phyloP scores from a whole-genome alignment of 2,888 invertebrate species.

The Philereme transversata region DNA sequence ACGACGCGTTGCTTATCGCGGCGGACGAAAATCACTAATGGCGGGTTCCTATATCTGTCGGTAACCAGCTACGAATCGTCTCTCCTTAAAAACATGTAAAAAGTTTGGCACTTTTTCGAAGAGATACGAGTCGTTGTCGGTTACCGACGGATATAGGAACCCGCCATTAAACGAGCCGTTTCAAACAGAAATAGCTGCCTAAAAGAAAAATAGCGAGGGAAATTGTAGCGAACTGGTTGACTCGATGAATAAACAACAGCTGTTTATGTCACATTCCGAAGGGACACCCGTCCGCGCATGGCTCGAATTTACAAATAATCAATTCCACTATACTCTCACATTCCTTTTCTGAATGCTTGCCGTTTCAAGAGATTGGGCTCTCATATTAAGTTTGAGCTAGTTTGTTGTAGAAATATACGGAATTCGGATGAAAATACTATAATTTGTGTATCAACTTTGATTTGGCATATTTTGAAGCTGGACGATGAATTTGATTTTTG shows the following conservation, averaged over 20 bases:
- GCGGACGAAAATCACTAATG: constrained; percentile 36
- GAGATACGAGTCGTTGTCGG: no score
- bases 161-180: constrained; percentile 27
- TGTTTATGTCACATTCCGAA: constrained; percentile 56
- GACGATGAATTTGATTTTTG: no score
- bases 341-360: constrained; percentile 29
- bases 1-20: constrained; percentile 33
- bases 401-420: constrained; percentile 6
- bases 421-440: not conserved
- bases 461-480: no score
- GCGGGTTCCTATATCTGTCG: no score
- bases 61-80: no score
- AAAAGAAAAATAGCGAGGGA: constrained; percentile 47
- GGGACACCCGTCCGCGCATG: constrained; percentile 46
- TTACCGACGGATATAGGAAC: no score
- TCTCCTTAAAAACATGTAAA: no score
- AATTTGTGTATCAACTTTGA: no score
- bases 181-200: constrained; percentile 42
- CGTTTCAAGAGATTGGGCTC: constrained; percentile 31
- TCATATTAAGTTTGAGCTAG: constrained; percentile 32
- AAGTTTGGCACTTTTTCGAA: no score
- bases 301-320: constrained; percentile 63
- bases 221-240: constrained; percentile 48
- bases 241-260: constrained; percentile 73
- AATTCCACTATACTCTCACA: constrained; percentile 43